These are phyloP conservation scores for Chalcis sispes DNA, from an alignment of 2,888 invertebrate species.

Conservation along the genomic window DNA sequence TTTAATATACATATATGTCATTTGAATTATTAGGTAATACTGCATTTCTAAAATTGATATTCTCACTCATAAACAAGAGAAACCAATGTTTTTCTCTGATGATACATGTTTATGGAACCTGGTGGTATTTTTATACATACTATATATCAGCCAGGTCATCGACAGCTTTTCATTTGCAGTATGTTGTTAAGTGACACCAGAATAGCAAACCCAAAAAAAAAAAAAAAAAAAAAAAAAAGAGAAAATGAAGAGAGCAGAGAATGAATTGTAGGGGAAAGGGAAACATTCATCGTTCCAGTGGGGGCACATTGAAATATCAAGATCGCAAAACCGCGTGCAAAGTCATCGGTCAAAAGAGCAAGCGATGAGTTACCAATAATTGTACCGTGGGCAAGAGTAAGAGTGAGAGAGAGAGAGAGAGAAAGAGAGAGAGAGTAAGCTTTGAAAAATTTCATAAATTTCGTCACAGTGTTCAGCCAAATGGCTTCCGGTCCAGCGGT, in stretches of 20 bases:
- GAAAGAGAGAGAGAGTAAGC: neutral
- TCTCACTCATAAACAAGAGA: too few species aligned
- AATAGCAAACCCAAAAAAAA: slow-evolving; percentile 23
- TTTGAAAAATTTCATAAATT: slow-evolving; percentile 71
- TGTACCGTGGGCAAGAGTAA: slow-evolving; percentile 58
- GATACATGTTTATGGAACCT: slow-evolving; percentile 4
- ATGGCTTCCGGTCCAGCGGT: slow-evolving; percentile 73
- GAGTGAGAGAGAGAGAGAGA: neutral
- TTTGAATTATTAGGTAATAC: too few species aligned
- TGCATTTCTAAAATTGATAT: too few species aligned
- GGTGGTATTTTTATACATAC: too few species aligned
- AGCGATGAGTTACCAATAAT: slow-evolving; percentile 58
- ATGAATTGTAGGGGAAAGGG: too few species aligned
- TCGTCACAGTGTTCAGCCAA: slow-evolving; percentile 68
- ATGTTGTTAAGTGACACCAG: slow-evolving; percentile 46
- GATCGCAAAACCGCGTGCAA: slow-evolving; percentile 29
- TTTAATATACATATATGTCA: too few species aligned
- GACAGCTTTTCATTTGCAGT: slow-evolving; percentile 57
- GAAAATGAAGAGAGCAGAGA: too few species aligned
- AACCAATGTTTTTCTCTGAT: too few species aligned
- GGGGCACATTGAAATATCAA: slow-evolving; percentile 38
- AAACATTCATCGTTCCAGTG: neutral
- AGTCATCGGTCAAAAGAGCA: slow-evolving; percentile 47
- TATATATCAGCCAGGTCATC: slow-evolving; percentile 34
- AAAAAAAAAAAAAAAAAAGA: too few species aligned